Conservation (phyloP, 2,888 invertebrate genomes). For the Blastobasis adustella region DNA sequence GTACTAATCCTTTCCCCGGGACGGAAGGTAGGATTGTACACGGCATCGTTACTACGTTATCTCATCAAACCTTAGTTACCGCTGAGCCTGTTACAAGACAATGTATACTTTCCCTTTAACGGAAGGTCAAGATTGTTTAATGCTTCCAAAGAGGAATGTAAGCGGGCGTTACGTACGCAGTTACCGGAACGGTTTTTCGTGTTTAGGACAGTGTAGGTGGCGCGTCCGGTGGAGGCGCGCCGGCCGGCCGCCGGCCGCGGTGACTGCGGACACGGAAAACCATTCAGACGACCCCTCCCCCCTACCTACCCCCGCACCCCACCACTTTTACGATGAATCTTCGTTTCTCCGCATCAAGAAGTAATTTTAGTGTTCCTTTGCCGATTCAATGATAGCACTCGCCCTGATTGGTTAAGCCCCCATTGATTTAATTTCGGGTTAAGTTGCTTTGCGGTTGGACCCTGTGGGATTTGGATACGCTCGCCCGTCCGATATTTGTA, state of each 20-base stretch:
- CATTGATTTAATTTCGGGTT: constrained; percentile 75
- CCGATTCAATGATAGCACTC: constrained; percentile 75
- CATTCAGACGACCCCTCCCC: constrained; percentile 60
- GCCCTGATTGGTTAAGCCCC: constrained; percentile 72
- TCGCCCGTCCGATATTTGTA: constrained; percentile 41
- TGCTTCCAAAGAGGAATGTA: constrained; percentile 38
- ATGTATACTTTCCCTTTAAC: too few species aligned
- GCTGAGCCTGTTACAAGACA: too few species aligned
- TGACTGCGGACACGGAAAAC: constrained; percentile 70
- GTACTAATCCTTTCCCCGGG: not conserved
- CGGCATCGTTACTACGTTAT: too few species aligned
- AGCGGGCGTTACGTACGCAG: constrained; percentile 56
- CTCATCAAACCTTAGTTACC: too few species aligned
- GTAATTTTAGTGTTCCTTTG: constrained; percentile 75
- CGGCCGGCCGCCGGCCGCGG: constrained; percentile 58
- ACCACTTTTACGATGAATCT: constrained; percentile 75
- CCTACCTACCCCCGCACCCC: constrained; percentile 31
- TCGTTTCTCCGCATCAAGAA: constrained; percentile 75
- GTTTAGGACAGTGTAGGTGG: constrained; percentile 60
- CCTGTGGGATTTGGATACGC: constrained; percentile 54
- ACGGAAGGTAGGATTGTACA: too few species aligned
- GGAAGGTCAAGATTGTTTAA: too few species aligned
- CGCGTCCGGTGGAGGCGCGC: constrained; percentile 31
- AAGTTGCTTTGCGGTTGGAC: constrained; percentile 63
- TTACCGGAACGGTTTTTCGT: constrained; percentile 70